Evolutionary conservation across 2,113 vertebrate species (phyloP).

Genomic region (Xiphophorus couchianus): DNA sequence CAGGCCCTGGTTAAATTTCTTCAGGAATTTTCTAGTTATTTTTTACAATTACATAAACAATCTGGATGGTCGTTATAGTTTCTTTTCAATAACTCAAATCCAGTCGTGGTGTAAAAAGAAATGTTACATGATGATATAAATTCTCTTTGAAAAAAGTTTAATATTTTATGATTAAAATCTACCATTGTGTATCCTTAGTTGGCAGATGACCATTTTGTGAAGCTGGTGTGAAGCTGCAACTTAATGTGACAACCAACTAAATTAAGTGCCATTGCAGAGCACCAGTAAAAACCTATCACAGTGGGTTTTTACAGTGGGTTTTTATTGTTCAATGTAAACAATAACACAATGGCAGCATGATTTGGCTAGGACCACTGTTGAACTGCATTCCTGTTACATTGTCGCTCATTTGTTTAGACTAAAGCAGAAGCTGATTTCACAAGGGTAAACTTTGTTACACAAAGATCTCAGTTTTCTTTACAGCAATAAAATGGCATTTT

Average conservation of each 20-base stretch:
- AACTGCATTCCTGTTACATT: constrained; percentile 10
- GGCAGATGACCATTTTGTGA: not conserved
- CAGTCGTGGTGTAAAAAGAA: not conserved
- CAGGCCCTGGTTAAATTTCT: too few relatives aligned
- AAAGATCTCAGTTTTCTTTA: not conserved
- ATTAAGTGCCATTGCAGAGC: not conserved
- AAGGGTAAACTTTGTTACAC: not conserved
- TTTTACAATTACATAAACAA: constrained; percentile 30
- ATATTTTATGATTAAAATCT: too few relatives aligned
- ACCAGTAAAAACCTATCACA: not conserved
- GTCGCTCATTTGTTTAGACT: constrained; percentile 8
- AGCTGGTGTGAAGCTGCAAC: not conserved
- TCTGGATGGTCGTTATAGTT: not conserved
- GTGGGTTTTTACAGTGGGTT: not conserved
- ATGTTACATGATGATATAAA: too few relatives aligned
- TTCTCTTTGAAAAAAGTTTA: too few relatives aligned
- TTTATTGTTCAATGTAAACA: constrained; percentile 18
- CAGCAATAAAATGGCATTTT: not conserved
- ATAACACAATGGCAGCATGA: constrained; percentile 15
- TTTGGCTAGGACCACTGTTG: constrained; percentile 6
- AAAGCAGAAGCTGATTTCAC: not conserved
- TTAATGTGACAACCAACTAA: constrained; percentile 1
- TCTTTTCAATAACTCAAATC: not conserved
- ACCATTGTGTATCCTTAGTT: too few relatives aligned
- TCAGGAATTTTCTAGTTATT: not conserved